Evolutionary conservation across 1,140 invertebrate genomes (phyloP).

Genomic region (Zaprionus capensis): DNA sequence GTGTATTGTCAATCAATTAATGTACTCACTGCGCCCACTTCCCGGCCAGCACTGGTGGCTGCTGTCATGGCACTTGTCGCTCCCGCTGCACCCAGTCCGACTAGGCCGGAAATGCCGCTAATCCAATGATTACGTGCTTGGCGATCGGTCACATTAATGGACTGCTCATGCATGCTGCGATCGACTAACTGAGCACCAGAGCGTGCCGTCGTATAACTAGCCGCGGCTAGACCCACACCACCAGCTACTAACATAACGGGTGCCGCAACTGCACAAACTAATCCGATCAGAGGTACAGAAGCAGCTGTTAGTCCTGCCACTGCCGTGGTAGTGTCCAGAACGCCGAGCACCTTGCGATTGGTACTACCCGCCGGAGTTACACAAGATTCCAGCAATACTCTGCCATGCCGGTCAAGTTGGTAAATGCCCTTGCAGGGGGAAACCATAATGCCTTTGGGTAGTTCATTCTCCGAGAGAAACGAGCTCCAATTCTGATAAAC

Average conservation of each 20-base stretch:
- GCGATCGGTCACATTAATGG: conserved; percentile 59
- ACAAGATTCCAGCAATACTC: conserved; percentile 50
- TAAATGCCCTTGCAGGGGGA: conserved; percentile 65
- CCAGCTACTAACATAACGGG: conserved; percentile 59
- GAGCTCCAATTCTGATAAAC: conserved; percentile 75
- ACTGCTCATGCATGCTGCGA: conserved; percentile 73
- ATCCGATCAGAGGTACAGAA: conserved; percentile 46
- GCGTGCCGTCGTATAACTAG: conserved; percentile 58
- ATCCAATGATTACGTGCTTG: conserved; percentile 67
- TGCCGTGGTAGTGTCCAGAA: conserved; percentile 49
- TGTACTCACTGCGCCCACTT: conserved; percentile 65
- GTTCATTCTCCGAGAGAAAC: conserved; percentile 62
- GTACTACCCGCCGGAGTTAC: conserved; percentile 48
- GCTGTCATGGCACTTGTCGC: conserved; percentile 61
- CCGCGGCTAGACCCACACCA: conserved; percentile 50
- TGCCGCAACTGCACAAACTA: conserved; percentile 55
- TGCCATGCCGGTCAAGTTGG: conserved; percentile 1
- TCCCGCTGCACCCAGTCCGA: conserved; percentile 68
- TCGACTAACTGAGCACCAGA: conserved; percentile 53
- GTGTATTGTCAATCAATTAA: neutral
- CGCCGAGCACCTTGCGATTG: conserved; percentile 23
- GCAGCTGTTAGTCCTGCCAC: conserved; percentile 56
- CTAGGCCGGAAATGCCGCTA: conserved; percentile 50
- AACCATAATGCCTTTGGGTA: conserved; percentile 69
- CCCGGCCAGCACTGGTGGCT: conserved; percentile 56